Evolutionary conservation across 1,140 invertebrate genomes (phyloP).

Genomic region (Drosophila setifemur): DNA sequence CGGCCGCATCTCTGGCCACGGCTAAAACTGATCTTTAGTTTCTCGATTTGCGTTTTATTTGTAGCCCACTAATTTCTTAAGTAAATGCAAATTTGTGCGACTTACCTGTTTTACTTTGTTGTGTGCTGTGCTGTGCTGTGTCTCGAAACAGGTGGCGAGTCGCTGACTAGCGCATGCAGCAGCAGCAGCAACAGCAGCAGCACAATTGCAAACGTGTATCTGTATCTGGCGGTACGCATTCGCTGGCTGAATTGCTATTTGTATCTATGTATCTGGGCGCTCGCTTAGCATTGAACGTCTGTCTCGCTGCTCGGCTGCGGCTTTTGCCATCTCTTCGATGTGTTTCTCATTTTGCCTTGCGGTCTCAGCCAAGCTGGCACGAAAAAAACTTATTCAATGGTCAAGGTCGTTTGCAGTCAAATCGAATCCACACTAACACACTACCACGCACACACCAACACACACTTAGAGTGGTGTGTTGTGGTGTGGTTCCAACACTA

Average conservation of each 20-base stretch:
- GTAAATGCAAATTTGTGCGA: slow-evolving; percentile 70
- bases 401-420: slow-evolving; percentile 78
- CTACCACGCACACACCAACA: neutral
- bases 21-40: slow-evolving; percentile 59
- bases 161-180: slow-evolving; percentile 2
- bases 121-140: neutral
- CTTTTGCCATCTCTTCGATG: slow-evolving; percentile 67
- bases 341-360: slow-evolving; percentile 75
- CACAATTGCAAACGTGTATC: slow-evolving; percentile 15
- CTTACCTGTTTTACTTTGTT: slow-evolving; percentile 43
- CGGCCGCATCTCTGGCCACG: slow-evolving; percentile 1
- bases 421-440: slow-evolving; percentile 36
- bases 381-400: slow-evolving; percentile 70
- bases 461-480: neutral
- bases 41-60: slow-evolving; percentile 44
- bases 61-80: slow-evolving; percentile 58
- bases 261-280: slow-evolving; percentile 35
- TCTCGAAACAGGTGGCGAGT: slow-evolving; percentile 56
- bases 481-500: slow-evolving; percentile 14
- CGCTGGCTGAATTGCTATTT: neutral
- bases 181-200: no score
- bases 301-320: slow-evolving; percentile 9
- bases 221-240: slow-evolving; percentile 53
- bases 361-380: slow-evolving; percentile 47
- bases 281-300: slow-evolving; percentile 30